Percentiles rank a stretch among this genome's conserved stretches.
Conservation (phyloP, 1,140 invertebrate species). For the Philopotamus ludificatus region DNA sequence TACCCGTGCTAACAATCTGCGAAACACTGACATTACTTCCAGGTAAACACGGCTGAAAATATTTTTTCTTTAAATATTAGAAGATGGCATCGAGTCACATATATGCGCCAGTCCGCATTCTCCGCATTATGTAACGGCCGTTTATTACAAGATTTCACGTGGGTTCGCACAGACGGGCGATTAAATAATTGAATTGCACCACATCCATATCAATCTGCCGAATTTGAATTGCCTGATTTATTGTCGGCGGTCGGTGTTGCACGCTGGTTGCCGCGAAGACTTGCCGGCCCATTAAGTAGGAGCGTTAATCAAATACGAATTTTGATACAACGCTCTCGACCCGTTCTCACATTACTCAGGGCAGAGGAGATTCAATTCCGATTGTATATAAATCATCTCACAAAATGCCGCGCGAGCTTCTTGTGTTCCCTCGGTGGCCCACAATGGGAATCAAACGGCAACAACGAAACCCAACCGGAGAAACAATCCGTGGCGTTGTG, state of each 20-base stretch:
- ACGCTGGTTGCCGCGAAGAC: no score
- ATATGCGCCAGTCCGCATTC: no score
- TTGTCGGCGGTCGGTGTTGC: neutral
- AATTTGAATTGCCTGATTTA: neutral
- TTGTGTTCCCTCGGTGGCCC: neutral
- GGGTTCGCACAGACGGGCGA: no score
- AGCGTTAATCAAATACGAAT: constrained; percentile 2
- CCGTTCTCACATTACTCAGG: neutral
- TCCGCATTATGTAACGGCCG: no score
- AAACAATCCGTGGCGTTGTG: constrained; percentile 22
- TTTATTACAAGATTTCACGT: no score
- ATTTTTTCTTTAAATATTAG: no score
- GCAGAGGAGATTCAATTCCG: neutral
- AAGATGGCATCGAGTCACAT: no score
- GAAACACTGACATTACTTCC: no score
- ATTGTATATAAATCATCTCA: neutral
- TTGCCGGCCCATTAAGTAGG: neutral
- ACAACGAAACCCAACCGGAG: constrained; percentile 9
- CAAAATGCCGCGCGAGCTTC: neutral
- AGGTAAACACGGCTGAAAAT: no score
- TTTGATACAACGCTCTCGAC: neutral
- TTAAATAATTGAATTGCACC: neutral
- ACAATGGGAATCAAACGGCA: constrained; percentile 13
- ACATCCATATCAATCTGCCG: neutral
- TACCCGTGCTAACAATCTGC: no score